Evolutionary conservation across 1,140 invertebrate species (phyloP).

Genomic region (Penaeus vannamei): DNA sequence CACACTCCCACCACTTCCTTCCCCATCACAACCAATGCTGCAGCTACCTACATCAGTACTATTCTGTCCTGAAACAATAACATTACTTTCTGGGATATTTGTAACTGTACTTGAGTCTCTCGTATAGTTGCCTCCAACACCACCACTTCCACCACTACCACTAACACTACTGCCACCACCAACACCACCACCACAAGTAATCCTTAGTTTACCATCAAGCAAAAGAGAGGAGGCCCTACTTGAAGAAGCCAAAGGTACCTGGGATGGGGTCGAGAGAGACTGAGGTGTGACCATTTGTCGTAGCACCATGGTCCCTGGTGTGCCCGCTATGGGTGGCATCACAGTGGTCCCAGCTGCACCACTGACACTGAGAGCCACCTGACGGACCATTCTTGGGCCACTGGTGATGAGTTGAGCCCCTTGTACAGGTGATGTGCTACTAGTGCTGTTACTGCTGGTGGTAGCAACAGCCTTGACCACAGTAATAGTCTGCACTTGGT

Average conservation of each 20-base stretch:
- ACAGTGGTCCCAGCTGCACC: slow-evolving; percentile 25
- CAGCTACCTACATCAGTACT: slow-evolving; percentile 19
- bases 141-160: slow-evolving; percentile 22
- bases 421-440: slow-evolving; percentile 6
- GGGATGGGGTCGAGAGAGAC: slow-evolving; percentile 27
- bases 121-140: slow-evolving; percentile 49
- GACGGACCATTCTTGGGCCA: slow-evolving; percentile 34
- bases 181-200: no score
- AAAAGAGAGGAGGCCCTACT: slow-evolving; percentile 49
- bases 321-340: background rate
- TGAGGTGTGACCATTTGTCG: slow-evolving; percentile 56
- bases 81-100: slow-evolving; percentile 44
- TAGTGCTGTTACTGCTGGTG: slow-evolving; percentile 42
- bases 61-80: slow-evolving; percentile 49
- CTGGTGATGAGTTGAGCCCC: slow-evolving; percentile 25
- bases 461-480: slow-evolving; percentile 53
- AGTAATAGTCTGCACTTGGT: slow-evolving; percentile 43
- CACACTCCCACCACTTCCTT: slow-evolving; percentile 25
- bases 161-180: background rate
- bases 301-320: slow-evolving; percentile 46
- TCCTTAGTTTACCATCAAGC: slow-evolving; percentile 40
- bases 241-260: slow-evolving; percentile 52
- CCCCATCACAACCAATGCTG: slow-evolving; percentile 1
- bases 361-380: slow-evolving; percentile 38
- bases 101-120: slow-evolving; percentile 48